Evolutionary conservation across 2,113 vertebrate genomes (phyloP), one percentile per base, ranked within the genome.

Genomic region (Sylvietta virens): DNA sequence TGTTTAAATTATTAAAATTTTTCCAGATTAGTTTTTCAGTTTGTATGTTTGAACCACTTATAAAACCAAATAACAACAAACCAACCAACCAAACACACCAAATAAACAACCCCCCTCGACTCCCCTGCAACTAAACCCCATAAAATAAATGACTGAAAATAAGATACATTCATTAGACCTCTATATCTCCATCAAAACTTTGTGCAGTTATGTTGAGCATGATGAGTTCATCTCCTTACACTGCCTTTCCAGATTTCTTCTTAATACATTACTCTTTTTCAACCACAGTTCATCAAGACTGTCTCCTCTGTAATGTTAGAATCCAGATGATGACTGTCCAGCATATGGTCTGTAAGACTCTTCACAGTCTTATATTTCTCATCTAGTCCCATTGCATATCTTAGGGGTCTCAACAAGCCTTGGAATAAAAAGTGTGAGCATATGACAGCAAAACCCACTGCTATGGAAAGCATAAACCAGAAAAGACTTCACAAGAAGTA

Each of bases 1-100:
- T 76, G 14, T 77, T 82, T 50, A 76, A 87, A 64, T 30, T 4
- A 76, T 87, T 44, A 64, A 18, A 42, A 7, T 22, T 76, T 74
- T 86, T 71, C 28, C 26, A 73, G 53, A 86, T 58, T 57, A 44
- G 47, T 48, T 91, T 95, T 86, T 81, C 53, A 61, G 11, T 84
- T 81, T 79, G 53, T 85, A 4, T 33, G 50, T 79, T 78, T 87
- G 77, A 92, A 78, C 9, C 12, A 84, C 37, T 67, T 16, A 45
- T 66, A 66, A 53, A 69, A 24, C 12, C 37, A 54, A 60, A 35
- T 37, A 76, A 44, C 13, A 74, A 35, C 10, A 48, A 56, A 57
- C 18, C 7, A 57, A 42, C 26, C 30, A 44, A 69, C 8, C 11
- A 64, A 65, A 31, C 11, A 42, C 33, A 69, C 12, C 26, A 45